phyloP scores from a whole-genome alignment of 2,113 vertebrate genomes.

The Grallaria varia region DNA sequence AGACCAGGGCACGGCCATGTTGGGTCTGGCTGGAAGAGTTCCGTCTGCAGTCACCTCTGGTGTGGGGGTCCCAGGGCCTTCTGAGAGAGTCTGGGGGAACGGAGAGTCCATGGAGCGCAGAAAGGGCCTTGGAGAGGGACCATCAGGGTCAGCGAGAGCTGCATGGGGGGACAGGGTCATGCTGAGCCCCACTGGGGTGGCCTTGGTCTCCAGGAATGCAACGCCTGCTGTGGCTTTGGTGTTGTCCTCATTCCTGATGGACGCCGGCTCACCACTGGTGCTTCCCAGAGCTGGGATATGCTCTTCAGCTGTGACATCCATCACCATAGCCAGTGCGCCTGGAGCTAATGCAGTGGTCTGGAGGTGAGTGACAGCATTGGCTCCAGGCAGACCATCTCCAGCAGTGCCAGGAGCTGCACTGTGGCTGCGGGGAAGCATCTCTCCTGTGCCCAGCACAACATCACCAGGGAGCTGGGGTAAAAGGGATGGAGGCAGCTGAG shows the following conservation, averaged over 20 bases:
- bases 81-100: background rate
- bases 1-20: background rate
- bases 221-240: background rate
- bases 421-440: rapidly evolving
- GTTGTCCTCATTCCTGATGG: background rate
- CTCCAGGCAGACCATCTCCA: background rate
- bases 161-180: rapidly evolving
- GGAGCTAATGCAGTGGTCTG: rapidly evolving
- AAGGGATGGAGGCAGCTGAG: background rate
- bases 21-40: background rate
- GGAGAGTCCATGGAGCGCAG: rapidly evolving
- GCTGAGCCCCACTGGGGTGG: background rate
- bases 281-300: background rate
- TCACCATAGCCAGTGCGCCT: rapidly evolving
- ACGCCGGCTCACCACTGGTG: background rate
- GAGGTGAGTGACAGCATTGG: rapidly evolving
- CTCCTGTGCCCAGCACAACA: background rate
- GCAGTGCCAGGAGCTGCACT: rapidly evolving
- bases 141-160: rapidly evolving
- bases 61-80: background rate
- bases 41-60: rapidly evolving
- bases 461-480: rapidly evolving
- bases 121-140: background rate
- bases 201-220: rapidly evolving
- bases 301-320: background rate